These are phyloP conservation scores for Nannoperca australis DNA, from an alignment of 2,797 vertebrate species.

Conservation along the genomic window DNA sequence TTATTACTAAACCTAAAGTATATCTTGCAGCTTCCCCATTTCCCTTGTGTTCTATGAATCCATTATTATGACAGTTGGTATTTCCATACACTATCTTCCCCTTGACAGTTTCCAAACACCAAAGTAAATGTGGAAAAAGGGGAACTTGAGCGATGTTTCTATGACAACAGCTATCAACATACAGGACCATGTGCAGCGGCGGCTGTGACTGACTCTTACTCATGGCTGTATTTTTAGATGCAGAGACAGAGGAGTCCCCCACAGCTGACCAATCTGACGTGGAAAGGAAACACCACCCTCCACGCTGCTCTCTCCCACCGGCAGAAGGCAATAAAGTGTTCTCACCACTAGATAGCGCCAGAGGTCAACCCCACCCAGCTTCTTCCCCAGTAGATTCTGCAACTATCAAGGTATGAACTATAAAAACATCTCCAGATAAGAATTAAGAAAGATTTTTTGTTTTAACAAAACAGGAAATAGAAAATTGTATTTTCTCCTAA, in stretches of 20 bases:
- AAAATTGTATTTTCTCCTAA: neutral
- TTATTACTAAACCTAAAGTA: neutral
- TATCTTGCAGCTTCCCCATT: slow-evolving; percentile 8
- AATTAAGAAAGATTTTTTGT: too few relatives aligned
- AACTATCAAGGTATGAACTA: neutral
- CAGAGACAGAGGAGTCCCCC: slow-evolving; percentile 39
- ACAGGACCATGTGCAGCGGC: slow-evolving; percentile 48
- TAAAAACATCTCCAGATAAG: neutral
- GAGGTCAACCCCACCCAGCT: slow-evolving; percentile 31
- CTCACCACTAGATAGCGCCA: slow-evolving; percentile 70
- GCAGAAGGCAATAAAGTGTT: neutral
- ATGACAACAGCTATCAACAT: slow-evolving; percentile 70
- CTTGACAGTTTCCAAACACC: slow-evolving; percentile 31
- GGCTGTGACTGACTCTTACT: slow-evolving; percentile 60
- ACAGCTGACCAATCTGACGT: slow-evolving; percentile 24
- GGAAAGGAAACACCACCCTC: slow-evolving; percentile 52
- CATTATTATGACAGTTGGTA: slow-evolving; percentile 26
- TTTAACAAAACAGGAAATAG: neutral
- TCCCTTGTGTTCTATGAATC: slow-evolving; percentile 30
- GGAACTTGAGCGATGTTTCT: slow-evolving; percentile 68
- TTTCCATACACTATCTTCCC: slow-evolving; percentile 38
- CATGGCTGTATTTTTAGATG: slow-evolving; percentile 75
- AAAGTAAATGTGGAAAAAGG: slow-evolving; percentile 55
- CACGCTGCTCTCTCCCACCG: neutral
- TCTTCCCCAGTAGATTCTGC: neutral